Base-by-base conservation (phyloP, 2,797 vertebrate genomes). In the Hirundo rustica region DNA sequence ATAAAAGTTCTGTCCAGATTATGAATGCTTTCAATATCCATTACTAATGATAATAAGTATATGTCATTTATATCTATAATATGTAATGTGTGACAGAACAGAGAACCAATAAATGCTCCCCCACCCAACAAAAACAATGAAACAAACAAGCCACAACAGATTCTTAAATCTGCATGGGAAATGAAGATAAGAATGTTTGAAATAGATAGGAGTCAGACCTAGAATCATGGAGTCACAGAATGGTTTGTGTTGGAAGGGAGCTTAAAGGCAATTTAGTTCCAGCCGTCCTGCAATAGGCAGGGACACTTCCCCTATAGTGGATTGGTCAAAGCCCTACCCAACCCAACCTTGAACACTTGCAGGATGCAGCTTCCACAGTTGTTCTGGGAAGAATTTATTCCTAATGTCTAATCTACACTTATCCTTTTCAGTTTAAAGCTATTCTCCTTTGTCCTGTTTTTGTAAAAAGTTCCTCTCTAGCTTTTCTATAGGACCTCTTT, bases 121-220 rank as follows among this genome's bases (percentile, higher is more conserved):
- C 1, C 13, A 73, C 4, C 1, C 13, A 73, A 50, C 0, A 3
- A 34, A 84, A 81, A n/a, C 29, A 84, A 20, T 40, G 10, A 72
- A 82, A 51, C 7, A 34, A 83, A 70, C 6, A 71, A 92, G 6
- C 6, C 29, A 44, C 21, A 82, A 40, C 11, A 85, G 29, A 62
- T 70, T 78, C 36, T 85, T 76, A 94, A 86, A 85, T 72, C 54
- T 86, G 11, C 36, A 48, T 27, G 14, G 58, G 61, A 79, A 89
- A 66, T 53, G 16, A 87, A 81, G 42, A 7, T n/a, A 7, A 45
- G 38, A 65, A 20, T 54, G 15, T 60, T 65, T 91, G 84, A 89
- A 82, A 79, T 34, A 42, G 29, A 29, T 27, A 48, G 38, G 8
- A 77, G 18, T 65, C 30, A 76, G 44, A 84, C 7, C n/a, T 62